Evolutionary conservation across 2,113 vertebrate genomes (phyloP).

Genomic region (Poecile atricapillus): DNA sequence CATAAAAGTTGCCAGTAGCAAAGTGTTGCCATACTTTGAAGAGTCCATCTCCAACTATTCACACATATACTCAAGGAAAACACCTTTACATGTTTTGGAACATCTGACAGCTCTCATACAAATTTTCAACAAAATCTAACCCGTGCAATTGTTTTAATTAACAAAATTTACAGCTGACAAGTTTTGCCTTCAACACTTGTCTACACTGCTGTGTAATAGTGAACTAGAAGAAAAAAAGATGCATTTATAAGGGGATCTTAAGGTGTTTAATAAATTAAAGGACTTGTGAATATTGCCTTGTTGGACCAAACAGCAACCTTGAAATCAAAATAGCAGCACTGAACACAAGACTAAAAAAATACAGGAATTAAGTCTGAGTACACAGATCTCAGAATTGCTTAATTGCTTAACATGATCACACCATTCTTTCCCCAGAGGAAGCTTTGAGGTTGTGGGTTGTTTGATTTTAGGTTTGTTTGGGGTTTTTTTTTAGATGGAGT

Average conservation of each 20-base stretch:
- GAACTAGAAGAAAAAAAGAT: background rate
- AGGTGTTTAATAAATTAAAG: background rate
- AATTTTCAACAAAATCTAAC: background rate
- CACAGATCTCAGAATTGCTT: background rate
- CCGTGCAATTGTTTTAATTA: background rate
- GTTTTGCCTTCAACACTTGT: background rate
- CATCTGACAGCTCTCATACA: background rate
- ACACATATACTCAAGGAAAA: background rate
- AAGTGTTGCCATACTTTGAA: background rate
- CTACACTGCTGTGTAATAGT: background rate
- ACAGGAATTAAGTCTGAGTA: background rate
- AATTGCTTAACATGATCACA: background rate
- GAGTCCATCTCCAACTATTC: background rate
- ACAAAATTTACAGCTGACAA: background rate
- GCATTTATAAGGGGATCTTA: background rate
- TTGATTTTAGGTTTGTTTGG: background rate
- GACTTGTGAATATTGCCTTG: background rate
- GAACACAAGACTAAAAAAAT: background rate
- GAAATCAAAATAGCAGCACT: background rate
- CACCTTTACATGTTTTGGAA: background rate
- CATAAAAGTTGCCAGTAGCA: background rate
- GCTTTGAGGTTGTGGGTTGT: background rate
- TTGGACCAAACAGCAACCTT: background rate
- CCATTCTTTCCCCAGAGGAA: background rate
- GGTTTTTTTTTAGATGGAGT: background rate